A percentile compares a stretch with the other conserved stretches of the same genome.
Evolutionary conservation across 2,888 invertebrate genomes (phyloP).

Genomic region (Pterostichus niger): DNA sequence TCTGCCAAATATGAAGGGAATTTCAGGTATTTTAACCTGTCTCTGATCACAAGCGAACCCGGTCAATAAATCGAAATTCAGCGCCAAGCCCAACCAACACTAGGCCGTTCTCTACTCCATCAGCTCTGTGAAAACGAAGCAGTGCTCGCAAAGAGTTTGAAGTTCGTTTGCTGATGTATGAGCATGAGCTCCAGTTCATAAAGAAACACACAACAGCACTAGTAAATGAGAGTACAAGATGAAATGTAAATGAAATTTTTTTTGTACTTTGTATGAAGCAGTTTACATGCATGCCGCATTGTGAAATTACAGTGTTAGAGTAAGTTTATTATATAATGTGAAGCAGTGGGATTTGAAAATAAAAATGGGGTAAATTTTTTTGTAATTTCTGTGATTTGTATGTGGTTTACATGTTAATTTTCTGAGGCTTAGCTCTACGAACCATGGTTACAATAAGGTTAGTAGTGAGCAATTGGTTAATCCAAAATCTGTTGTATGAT

Average conservation of each 20-base stretch:
- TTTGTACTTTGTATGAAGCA: neutral
- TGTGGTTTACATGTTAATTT: neutral
- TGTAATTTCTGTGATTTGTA: slow-evolving; percentile 2
- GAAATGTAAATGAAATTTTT: slow-evolving; percentile 18
- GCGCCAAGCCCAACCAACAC: neutral
- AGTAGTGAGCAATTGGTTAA: too few species aligned
- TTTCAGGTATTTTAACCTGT: slow-evolving; percentile 21
- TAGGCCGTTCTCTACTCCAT: neutral
- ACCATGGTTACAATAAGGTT: too few species aligned
- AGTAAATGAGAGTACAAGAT: neutral
- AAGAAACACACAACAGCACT: neutral
- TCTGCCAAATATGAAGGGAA: slow-evolving; percentile 11
- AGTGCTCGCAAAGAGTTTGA: neutral
- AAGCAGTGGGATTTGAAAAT: neutral
- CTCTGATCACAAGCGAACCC: neutral
- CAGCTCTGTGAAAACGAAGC: neutral
- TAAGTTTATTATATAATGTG: neutral
- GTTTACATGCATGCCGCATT: neutral
- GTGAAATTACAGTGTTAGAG: neutral
- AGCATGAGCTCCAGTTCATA: neutral
- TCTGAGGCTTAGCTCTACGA: too few species aligned
- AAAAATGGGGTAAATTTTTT: neutral
- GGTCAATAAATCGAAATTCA: slow-evolving; percentile 44
- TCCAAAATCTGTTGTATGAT: too few species aligned
- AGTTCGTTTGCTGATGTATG: slow-evolving; percentile 9